A percentile compares a stretch with the other conserved stretches of the same genome.
Conservation (phyloP, 1,140 invertebrate species). For the Lepidostoma basale region DNA sequence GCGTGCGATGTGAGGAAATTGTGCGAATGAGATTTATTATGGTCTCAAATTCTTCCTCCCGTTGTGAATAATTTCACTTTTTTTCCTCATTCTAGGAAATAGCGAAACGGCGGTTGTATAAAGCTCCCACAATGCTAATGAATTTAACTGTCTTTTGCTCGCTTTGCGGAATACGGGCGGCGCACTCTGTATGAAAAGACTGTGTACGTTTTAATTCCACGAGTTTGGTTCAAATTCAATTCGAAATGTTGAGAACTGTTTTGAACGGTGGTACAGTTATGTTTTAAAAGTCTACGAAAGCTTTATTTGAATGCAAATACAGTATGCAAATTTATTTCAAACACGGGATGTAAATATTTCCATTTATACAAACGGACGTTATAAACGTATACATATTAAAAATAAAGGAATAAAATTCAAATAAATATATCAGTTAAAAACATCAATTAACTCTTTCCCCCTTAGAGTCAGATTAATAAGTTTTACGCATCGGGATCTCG, state of each 20-base stretch:
- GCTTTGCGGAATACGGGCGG: not conserved
- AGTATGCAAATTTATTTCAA: too few species aligned
- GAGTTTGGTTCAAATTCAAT: not conserved
- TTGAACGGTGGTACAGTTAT: too few species aligned
- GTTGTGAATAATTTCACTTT: conserved; percentile 30
- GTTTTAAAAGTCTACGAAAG: too few species aligned
- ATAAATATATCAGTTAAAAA: too few species aligned
- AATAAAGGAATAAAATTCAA: too few species aligned
- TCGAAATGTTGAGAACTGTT: not conserved
- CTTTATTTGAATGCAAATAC: too few species aligned
- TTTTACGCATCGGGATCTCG: too few species aligned
- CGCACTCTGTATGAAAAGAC: not conserved
- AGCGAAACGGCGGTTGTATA: conserved; percentile 6
- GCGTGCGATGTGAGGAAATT: conserved; percentile 35
- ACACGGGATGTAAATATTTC: too few species aligned
- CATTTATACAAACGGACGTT: too few species aligned
- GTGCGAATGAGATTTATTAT: conserved; percentile 41
- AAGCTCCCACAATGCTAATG: conserved; percentile 13
- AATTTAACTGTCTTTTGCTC: not conserved
- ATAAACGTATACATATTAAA: too few species aligned
- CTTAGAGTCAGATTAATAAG: too few species aligned
- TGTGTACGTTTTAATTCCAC: conserved; percentile 1
- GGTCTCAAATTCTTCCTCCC: conserved; percentile 20
- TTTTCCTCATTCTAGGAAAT: conserved; percentile 19
- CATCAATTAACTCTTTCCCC: too few species aligned